A percentile compares a stretch with the other conserved stretches of the same genome.
Evolutionary conservation across 2,888 invertebrate species (phyloP).

Genomic region (Lochmaea crataegi): DNA sequence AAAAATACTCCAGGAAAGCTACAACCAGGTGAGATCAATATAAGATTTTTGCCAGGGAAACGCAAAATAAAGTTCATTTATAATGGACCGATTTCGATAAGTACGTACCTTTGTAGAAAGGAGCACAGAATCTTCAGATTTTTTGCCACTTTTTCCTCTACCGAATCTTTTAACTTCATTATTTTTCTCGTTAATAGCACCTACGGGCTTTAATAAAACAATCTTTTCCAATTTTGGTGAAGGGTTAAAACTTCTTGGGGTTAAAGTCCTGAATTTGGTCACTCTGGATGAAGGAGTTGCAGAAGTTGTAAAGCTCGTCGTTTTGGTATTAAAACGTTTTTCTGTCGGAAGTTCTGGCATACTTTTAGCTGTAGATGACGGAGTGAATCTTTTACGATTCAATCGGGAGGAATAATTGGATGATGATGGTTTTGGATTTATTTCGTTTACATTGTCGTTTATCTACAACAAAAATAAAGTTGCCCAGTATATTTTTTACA

Average conservation of each 20-base stretch:
- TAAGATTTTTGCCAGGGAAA: too few species aligned
- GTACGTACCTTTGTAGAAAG: conserved; percentile 37
- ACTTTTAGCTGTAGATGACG: conserved; percentile 50
- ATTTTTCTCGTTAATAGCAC: background rate
- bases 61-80: too few species aligned
- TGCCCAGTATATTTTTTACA: too few species aligned
- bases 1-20: too few species aligned
- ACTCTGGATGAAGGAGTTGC: conserved; percentile 39
- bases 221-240: conserved; percentile 44
- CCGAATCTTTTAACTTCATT: background rate
- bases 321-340: conserved; percentile 32
- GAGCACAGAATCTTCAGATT: conserved; percentile 19
- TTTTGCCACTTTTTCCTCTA: conserved; percentile 13
- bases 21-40: too few species aligned
- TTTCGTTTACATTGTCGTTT: conserved; percentile 54
- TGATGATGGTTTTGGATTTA: conserved; percentile 47
- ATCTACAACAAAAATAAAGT: conserved; percentile 42
- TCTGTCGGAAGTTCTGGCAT: conserved; percentile 18
- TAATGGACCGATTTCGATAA: too few species aligned
- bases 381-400: conserved; percentile 44
- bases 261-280: conserved; percentile 15
- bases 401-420: conserved; percentile 46
- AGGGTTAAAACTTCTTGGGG: conserved; percentile 26
- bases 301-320: conserved; percentile 41
- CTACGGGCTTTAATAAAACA: conserved; percentile 31